Conservation (phyloP, 2,888 invertebrate genomes). For the Tholera decimalis region DNA sequence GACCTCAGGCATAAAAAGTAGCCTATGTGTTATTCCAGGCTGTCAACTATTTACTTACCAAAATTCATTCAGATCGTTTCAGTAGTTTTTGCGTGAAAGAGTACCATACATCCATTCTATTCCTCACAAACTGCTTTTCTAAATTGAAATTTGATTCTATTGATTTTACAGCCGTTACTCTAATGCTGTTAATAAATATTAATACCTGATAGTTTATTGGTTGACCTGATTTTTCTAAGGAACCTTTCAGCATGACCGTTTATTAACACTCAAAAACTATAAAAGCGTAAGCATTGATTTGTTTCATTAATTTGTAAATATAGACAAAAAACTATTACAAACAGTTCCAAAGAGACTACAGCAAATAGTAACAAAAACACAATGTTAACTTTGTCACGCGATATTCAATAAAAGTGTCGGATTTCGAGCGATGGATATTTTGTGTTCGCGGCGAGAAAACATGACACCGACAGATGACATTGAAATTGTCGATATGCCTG, state of each 20-base stretch:
- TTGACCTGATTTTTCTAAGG: background rate
- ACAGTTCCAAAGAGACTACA: conserved; percentile 4
- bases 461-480: conserved; percentile 60
- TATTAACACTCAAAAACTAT: background rate
- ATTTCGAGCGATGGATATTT: conserved; percentile 69
- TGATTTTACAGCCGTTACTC: conserved; percentile 13
- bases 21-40: too few species aligned
- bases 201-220: background rate
- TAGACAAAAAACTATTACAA: conserved; percentile 17
- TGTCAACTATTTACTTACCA: too few species aligned
- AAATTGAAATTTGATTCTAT: conserved; percentile 16
- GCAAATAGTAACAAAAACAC: conserved; percentile 60
- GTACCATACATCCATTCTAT: too few species aligned
- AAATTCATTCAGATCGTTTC: too few species aligned
- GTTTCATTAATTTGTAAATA: conserved; percentile 29
- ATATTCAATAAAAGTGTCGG: conserved; percentile 63
- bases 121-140: too few species aligned
- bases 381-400: conserved; percentile 63
- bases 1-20: too few species aligned
- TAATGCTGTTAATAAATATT: too few species aligned
- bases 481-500: conserved; percentile 51
- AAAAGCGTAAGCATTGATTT: background rate
- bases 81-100: too few species aligned
- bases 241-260: background rate
- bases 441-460: conserved; percentile 59